Evolutionary conservation across 2,113 vertebrate species (phyloP).

Genomic region (Oryzias javanicus): DNA sequence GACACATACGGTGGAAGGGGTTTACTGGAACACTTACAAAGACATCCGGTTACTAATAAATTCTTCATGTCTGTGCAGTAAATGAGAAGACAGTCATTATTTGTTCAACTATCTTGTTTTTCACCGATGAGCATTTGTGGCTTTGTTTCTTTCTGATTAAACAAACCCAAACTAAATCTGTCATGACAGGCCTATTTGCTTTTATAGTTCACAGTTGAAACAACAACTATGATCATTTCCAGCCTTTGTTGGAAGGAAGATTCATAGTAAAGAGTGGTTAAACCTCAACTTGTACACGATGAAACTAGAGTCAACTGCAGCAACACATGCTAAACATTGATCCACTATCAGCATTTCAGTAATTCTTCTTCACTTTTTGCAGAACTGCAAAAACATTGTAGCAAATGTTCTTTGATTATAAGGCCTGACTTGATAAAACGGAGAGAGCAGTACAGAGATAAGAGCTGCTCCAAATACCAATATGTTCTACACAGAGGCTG

Average conservation of each 20-base stretch:
- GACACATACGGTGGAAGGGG: background rate
- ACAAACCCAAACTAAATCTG: too few species aligned
- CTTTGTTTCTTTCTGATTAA: too few species aligned
- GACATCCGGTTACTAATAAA: background rate
- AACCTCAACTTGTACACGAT: too few species aligned
- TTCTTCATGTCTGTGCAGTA: background rate
- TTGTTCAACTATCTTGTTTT: background rate
- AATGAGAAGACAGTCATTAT: background rate
- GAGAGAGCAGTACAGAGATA: conserved; percentile 11
- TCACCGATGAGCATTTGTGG: background rate
- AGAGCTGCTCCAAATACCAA: conserved; percentile 24
- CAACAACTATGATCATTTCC: too few species aligned
- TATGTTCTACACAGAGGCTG: conserved; percentile 19
- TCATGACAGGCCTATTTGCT: too few species aligned
- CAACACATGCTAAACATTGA: background rate
- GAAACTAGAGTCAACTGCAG: too few species aligned
- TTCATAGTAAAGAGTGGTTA: too few species aligned
- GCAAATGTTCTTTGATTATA: background rate
- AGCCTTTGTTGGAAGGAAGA: too few species aligned
- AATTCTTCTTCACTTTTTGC: background rate
- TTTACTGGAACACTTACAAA: conserved; percentile 1
- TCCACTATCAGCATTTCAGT: background rate
- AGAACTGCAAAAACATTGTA: background rate
- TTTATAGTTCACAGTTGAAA: too few species aligned
- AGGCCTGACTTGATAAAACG: conserved; percentile 1